Conservation (phyloP, 2,113 vertebrate genomes). For the Paedocypris sp. region DNA sequence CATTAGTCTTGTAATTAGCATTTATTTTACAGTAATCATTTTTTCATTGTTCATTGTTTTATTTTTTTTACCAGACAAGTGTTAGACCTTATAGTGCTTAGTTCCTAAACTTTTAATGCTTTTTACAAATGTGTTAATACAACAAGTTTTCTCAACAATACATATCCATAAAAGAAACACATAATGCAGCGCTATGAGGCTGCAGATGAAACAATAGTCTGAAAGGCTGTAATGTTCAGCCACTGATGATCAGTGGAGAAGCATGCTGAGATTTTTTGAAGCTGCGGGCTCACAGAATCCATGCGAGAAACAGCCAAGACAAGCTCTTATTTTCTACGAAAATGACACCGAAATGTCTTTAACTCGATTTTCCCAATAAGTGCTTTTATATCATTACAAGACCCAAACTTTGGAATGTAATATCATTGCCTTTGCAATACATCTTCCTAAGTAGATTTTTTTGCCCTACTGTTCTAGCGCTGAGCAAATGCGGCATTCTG, state of each 20-base stretch:
- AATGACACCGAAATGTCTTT: slow-evolving; percentile 50
- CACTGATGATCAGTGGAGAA: slow-evolving; percentile 16
- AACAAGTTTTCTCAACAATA: not conserved
- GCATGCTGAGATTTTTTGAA: slow-evolving; percentile 22
- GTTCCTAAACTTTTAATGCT: no score
- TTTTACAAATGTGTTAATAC: no score
- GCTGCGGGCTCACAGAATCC: slow-evolving; percentile 38
- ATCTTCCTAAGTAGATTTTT: slow-evolving; percentile 59
- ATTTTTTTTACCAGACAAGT: no score
- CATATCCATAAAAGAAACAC: no score
- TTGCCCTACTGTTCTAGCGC: slow-evolving; percentile 45
- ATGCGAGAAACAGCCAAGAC: slow-evolving; percentile 42
- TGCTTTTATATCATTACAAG: slow-evolving; percentile 49
- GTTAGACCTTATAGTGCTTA: no score
- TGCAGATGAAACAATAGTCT: not conserved
- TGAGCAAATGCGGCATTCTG: slow-evolving; percentile 50
- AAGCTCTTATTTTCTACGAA: slow-evolving; percentile 31
- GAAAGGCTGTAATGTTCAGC: not conserved
- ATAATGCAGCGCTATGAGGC: not conserved
- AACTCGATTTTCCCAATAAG: slow-evolving; percentile 44
- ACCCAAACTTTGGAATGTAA: slow-evolving; percentile 55
- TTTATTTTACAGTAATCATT: no score
- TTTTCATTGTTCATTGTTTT: no score
- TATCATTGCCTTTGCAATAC: slow-evolving; percentile 63
- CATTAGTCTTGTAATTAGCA: slow-evolving; percentile 55